A percentile compares a stretch with the other conserved stretches of the same genome.
Evolutionary conservation across 2,113 vertebrate species (phyloP).

Genomic region (Physeter macrocephalus): DNA sequence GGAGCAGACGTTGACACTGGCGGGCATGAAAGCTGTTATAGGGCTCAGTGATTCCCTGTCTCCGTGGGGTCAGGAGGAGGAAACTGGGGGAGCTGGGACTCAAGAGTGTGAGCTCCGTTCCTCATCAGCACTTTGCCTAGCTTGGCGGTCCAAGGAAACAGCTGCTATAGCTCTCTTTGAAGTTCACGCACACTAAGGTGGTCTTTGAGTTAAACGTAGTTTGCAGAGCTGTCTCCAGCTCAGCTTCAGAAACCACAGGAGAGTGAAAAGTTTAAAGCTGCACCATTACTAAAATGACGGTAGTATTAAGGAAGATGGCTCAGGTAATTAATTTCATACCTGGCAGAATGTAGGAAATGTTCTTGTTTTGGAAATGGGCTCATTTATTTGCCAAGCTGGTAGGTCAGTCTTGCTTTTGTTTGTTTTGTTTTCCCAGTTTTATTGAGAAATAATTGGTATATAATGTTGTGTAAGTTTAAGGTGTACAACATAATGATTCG

Average conservation of each 20-base stretch:
- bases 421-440: not conserved
- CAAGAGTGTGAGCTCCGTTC: not conserved
- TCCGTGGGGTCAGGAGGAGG: not conserved
- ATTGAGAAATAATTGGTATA: not conserved
- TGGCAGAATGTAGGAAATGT: not conserved
- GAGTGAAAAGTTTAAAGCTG: slow-evolving; percentile 1
- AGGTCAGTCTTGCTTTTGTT: not conserved
- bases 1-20: not conserved
- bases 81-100: not conserved
- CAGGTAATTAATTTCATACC: not conserved
- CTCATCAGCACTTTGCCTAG: not conserved
- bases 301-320: not conserved
- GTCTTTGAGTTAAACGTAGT: not conserved
- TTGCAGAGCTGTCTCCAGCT: not conserved
- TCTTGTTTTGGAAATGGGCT: not conserved
- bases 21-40: not conserved
- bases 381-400: not conserved
- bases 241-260: not conserved
- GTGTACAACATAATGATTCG: not conserved
- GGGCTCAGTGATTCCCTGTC: not conserved
- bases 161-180: not conserved
- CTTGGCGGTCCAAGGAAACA: not conserved
- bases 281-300: not conserved
- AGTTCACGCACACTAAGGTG: not conserved
- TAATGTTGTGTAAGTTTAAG: not conserved